Conservation (phyloP, 2,888 invertebrate species). For the Pollenia amentaria region DNA sequence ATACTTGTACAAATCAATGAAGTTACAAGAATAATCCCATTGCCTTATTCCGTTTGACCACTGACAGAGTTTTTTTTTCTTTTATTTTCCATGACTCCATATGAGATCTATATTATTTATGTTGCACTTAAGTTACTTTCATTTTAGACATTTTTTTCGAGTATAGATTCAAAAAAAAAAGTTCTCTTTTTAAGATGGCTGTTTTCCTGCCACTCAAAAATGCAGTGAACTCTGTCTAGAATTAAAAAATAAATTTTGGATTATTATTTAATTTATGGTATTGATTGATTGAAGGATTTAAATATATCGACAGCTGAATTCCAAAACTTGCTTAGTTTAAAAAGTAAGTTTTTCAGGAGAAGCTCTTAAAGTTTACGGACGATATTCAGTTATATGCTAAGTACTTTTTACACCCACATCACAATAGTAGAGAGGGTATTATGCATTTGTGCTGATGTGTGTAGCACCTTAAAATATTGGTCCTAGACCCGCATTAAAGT, state of each 20-base stretch:
- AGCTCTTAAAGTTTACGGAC: too few species aligned
- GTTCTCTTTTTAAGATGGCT: background rate
- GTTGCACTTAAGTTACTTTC: slow-evolving; percentile 75
- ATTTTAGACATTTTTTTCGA: slow-evolving; percentile 46
- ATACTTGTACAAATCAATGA: background rate
- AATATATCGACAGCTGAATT: too few species aligned
- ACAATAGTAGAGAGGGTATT: too few species aligned
- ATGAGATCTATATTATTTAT: slow-evolving; percentile 74
- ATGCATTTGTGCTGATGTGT: too few species aligned
- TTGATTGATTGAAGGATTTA: too few species aligned
- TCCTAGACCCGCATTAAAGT: too few species aligned
- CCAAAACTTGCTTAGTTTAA: too few species aligned
- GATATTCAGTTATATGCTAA: too few species aligned
- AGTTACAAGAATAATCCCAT: background rate
- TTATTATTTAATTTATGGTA: background rate
- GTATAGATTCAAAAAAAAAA: background rate
- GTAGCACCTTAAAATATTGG: too few species aligned
- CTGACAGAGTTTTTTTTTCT: slow-evolving; percentile 2
- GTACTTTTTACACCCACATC: too few species aligned
- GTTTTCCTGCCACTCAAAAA: background rate
- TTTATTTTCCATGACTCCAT: slow-evolving; percentile 34
- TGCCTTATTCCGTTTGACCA: slow-evolving; percentile 39
- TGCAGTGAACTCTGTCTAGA: slow-evolving; percentile 42
- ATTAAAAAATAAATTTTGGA: slow-evolving; percentile 17
- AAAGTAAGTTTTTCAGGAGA: too few species aligned